These are phyloP conservation scores for Mobula birostris DNA, from an alignment of 2,113 vertebrate genomes.

Conservation along the genomic window DNA sequence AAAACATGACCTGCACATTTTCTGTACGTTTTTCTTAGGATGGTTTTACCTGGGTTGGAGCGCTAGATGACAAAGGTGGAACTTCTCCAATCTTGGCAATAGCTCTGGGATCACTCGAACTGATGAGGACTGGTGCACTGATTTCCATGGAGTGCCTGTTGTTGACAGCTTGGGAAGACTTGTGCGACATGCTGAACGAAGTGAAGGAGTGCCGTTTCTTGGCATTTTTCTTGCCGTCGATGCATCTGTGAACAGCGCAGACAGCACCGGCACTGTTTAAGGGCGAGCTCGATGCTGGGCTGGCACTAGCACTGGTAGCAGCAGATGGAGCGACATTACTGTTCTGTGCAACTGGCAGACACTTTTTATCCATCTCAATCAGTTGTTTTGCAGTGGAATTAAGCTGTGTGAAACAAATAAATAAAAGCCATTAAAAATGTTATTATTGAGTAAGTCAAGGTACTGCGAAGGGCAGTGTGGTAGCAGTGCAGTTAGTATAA, in stretches of 20 bases:
- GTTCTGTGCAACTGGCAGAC: slow-evolving; percentile 51
- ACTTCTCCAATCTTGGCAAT: slow-evolving; percentile 83
- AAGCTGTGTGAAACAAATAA: slow-evolving; percentile 57
- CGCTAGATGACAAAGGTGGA: slow-evolving; percentile 65
- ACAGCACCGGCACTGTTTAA: slow-evolving; percentile 55
- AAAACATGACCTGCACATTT: too few relatives aligned
- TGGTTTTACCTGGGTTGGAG: slow-evolving; percentile 65
- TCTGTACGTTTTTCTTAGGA: neutral
- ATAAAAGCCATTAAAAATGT: neutral
- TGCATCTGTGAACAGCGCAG: slow-evolving; percentile 66
- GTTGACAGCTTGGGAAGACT: slow-evolving; percentile 75
- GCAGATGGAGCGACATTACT: slow-evolving; percentile 59
- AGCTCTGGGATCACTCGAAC: slow-evolving; percentile 86
- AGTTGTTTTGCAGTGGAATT: slow-evolving; percentile 94
- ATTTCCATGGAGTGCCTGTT: slow-evolving; percentile 99
- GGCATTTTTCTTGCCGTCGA: slow-evolving; percentile 88
- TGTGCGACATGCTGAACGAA: slow-evolving; percentile 85
- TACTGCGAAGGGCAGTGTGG: neutral
- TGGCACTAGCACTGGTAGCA: slow-evolving; percentile 52
- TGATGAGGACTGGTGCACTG: slow-evolving; percentile 90
- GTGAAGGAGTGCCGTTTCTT: slow-evolving; percentile 98
- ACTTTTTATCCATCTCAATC: slow-evolving; percentile 89
- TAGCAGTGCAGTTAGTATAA: too few relatives aligned
- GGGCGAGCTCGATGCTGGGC: slow-evolving; percentile 52
- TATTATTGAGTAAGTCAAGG: neutral